Conservation (phyloP, 2,888 invertebrate species). For the Morpho achilles region DNA sequence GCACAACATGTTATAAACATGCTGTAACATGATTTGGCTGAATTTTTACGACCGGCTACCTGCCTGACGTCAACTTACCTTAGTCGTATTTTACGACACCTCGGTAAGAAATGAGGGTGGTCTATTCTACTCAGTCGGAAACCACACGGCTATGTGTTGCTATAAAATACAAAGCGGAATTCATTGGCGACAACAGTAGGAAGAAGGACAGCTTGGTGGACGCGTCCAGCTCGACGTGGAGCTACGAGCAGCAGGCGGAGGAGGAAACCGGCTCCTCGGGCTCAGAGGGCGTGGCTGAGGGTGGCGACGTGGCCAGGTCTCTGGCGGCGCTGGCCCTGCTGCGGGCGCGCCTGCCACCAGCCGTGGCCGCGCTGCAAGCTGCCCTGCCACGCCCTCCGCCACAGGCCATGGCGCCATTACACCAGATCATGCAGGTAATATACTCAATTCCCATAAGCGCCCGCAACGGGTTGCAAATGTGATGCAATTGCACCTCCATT, state of each 20-base stretch:
- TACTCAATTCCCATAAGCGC: too few species aligned
- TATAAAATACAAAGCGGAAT: too few species aligned
- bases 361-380: constrained; percentile 37
- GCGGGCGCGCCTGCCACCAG: constrained; percentile 44
- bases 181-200: background rate
- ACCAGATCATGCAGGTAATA: constrained; percentile 48
- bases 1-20: too few species aligned
- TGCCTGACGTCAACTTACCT: too few species aligned
- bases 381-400: constrained; percentile 47
- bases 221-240: constrained; percentile 25
- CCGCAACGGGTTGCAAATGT: too few species aligned
- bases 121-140: too few species aligned
- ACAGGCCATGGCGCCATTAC: constrained; percentile 41
- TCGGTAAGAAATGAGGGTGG: too few species aligned
- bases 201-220: constrained; percentile 7
- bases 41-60: too few species aligned
- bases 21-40: too few species aligned
- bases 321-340: constrained; percentile 60
- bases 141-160: too few species aligned
- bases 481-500: too few species aligned
- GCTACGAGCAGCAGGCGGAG: constrained; percentile 30
- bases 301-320: constrained; percentile 63
- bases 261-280: constrained; percentile 26
- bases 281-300: constrained; percentile 56
- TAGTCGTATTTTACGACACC: too few species aligned